Percentiles rank a stretch among this genome's conserved stretches.
Conservation (phyloP, 2,797 vertebrate species). For the Acomys russatus region DNA sequence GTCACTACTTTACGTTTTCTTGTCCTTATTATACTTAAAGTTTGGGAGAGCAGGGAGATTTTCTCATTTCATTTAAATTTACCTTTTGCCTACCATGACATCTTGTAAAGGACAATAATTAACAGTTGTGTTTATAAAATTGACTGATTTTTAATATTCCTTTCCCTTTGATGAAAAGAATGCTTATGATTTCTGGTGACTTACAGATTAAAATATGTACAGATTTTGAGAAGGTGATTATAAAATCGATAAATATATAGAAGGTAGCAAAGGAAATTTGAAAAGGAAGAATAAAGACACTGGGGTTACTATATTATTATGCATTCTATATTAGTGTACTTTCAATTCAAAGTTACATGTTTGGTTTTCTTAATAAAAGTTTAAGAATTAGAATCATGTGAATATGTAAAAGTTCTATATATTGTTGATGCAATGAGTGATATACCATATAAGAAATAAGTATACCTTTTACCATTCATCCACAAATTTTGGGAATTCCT, state of each 20-base stretch:
- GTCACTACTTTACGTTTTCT: background rate
- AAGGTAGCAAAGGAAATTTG: background rate
- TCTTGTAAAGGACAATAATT: background rate
- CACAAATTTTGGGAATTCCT: too few relatives aligned
- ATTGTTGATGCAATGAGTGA: background rate
- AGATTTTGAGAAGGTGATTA: background rate
- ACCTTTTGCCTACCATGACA: background rate
- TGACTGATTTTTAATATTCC: background rate
- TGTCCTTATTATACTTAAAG: background rate
- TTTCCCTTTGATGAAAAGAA: background rate
- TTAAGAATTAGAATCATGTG: background rate
- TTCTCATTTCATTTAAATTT: constrained; percentile 19
- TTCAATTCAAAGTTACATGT: background rate
- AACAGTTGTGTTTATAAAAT: background rate
- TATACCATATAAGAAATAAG: background rate
- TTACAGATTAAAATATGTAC: background rate
- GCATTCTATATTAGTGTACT: background rate
- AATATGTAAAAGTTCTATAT: background rate
- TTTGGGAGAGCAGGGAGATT: background rate
- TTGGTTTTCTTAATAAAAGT: background rate
- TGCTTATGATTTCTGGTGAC: background rate
- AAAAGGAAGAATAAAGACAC: background rate
- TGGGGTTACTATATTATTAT: background rate
- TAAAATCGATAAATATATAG: background rate
- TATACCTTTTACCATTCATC: too few relatives aligned